Evolutionary conservation across 2,113 vertebrate species (phyloP), one percentile per base, ranked within the genome.

Genomic region (Ornithorhynchus anatinus): DNA sequence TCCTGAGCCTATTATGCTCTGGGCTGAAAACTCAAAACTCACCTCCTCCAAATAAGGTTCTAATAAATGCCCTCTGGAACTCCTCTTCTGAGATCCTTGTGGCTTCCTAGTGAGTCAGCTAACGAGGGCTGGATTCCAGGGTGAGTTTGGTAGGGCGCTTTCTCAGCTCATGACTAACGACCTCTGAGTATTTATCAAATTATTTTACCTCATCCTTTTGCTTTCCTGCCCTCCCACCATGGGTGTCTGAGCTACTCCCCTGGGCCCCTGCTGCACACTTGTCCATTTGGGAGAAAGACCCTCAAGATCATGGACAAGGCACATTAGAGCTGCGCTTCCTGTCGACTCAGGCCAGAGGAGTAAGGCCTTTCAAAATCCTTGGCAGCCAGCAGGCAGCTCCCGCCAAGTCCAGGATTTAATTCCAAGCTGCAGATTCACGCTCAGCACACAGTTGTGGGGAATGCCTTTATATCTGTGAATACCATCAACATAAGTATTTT

Each of bases 391-490:
- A 27, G 0, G 1, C 48, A 48, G 35, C 51, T 58, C 62, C 70
- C 81, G 72, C 84, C 75, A 78, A 86, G 52, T 48, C 37, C 37
- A 32, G 67, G 69, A 76, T 77, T 7, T 35, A 80, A 70, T 78
- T 79, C 79, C 81, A 71, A 3, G 20, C 40, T 39, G 79, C 64
- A 84, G 81, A 88, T 77, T 86, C 86, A 86, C 23, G 45, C 70
- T 70, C 76, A 82, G 80, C 72, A 86, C 10, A 33, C n/a, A 52
- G 50, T 20, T 33, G 31, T 52, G 29, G 19, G 50, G 13, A 32
- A 32, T n/a, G n/a, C n/a, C n/a, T n/a, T n/a, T n/a, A n/a, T n/a
- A n/a, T n/a, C n/a, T n/a, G n/a, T n/a, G n/a, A n/a, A n/a, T n/a
- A n/a, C n/a, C n/a, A n/a, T n/a, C n/a, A n/a, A n/a, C n/a, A n/a